Evolutionary conservation across 2,888 invertebrate species (phyloP).

Genomic region (Volucella inflata): DNA sequence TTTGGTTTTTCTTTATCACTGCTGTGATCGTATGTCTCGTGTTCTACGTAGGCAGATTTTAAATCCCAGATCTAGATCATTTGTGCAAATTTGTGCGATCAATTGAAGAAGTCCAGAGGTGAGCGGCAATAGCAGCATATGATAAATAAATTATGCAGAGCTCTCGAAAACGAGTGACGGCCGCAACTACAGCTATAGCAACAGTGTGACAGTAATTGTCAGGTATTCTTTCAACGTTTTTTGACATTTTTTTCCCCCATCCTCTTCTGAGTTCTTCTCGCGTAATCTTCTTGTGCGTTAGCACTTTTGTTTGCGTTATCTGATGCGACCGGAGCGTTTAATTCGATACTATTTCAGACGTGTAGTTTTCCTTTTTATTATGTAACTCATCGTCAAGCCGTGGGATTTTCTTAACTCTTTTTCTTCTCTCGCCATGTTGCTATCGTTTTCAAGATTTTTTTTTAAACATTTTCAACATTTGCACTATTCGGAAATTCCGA

Average conservation of each 20-base stretch:
- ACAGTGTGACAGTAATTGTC: slow-evolving; percentile 4
- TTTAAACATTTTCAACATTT: too few relatives aligned
- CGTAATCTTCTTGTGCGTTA: not conserved
- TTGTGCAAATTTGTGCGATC: slow-evolving; percentile 53
- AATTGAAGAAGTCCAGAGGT: slow-evolving; percentile 25
- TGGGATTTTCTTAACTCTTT: not conserved
- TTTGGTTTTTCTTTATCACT: slow-evolving; percentile 9
- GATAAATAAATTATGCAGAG: slow-evolving; percentile 48
- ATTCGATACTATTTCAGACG: slow-evolving; percentile 33
- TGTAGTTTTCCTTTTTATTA: slow-evolving; percentile 30
- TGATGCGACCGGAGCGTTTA: slow-evolving; percentile 25
- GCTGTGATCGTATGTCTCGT: slow-evolving; percentile 31
- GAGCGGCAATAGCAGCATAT: slow-evolving; percentile 33
- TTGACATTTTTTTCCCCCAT: not conserved
- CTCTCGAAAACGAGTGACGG: slow-evolving; percentile 6
- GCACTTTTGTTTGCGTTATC: slow-evolving; percentile 23
- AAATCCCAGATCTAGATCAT: slow-evolving; percentile 48
- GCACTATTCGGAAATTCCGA: not conserved
- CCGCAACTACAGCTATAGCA: slow-evolving; percentile 9
- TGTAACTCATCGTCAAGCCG: slow-evolving; percentile 29
- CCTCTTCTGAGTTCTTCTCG: not conserved
- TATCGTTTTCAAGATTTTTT: too few relatives aligned
- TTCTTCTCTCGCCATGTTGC: not conserved
- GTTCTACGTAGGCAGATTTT: slow-evolving; percentile 36
- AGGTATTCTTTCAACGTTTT: slow-evolving; percentile 25